These are phyloP conservation scores for Panzeria rudis DNA, from an alignment of 2,888 invertebrate species.

Conservation along the genomic window DNA sequence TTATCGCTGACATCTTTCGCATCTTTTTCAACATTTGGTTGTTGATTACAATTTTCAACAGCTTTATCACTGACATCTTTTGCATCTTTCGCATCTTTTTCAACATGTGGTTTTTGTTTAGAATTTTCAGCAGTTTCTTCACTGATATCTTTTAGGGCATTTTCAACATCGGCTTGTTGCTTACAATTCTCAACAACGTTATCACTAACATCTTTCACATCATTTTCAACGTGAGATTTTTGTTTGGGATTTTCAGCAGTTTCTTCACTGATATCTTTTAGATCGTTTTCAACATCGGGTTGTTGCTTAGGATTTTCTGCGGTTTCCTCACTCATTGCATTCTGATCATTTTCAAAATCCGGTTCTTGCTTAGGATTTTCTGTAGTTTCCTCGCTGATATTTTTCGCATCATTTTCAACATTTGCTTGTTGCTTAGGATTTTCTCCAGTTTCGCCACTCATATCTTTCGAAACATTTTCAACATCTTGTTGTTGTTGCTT, in stretches of 20 bases:
- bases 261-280: background rate
- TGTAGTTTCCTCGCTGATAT: too few relatives aligned
- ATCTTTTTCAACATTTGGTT: too few relatives aligned
- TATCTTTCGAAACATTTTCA: background rate
- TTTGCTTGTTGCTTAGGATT: background rate
- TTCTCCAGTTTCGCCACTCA: background rate
- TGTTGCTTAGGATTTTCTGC: background rate
- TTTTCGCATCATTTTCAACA: background rate
- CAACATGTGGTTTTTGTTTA: too few relatives aligned
- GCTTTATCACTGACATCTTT: too few relatives aligned
- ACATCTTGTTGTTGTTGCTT: conserved; percentile 4
- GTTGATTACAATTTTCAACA: too few relatives aligned
- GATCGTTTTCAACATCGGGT: background rate
- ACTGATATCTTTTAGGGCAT: background rate
- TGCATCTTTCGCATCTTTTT: too few relatives aligned
- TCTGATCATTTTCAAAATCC: background rate
- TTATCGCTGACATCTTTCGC: too few relatives aligned
- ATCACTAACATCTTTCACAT: background rate
- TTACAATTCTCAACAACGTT: background rate
- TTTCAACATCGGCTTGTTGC: background rate
- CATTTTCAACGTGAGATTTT: background rate
- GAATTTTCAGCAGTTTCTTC: too few relatives aligned
- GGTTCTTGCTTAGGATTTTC: too few relatives aligned
- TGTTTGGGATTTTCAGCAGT: background rate
- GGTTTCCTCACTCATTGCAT: background rate